Evolutionary conservation across 2,888 invertebrate genomes (phyloP), one percentile per base, ranked within the genome.

Genomic region (Drosophila mimetica): DNA sequence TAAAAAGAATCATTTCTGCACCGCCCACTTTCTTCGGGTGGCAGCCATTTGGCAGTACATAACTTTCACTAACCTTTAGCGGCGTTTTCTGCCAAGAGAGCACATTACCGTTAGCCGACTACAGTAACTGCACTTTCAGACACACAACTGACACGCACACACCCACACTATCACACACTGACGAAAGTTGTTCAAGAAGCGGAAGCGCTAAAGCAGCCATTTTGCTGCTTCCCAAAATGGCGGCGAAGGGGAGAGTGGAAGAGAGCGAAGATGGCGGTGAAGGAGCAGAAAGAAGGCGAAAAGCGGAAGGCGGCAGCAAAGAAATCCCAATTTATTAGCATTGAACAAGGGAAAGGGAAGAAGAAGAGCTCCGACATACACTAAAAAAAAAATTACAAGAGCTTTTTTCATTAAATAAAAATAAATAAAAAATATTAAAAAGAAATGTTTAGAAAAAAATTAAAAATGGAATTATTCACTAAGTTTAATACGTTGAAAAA

Each of bases 161-260:
- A 36, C 9, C 4, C 14, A 36, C 22, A 54, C 16, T 37, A 36
- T 7, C 14, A 36, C 22, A 54, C 16, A 42, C 41, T 41, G 66
- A 25, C 30, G 73, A 72, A 72, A 71, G 63, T 71, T 69, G 50
- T 54, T 71, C 20, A 44, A 63, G 64, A 53, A 66, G 30, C 72
- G 74, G 74, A 72, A 72, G 66, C 74, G 72, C 72, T 57, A 66
- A 73, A 73, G 66, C 66, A 55, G 66, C 72, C 66, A 73, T 73
- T 72, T 72, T 73, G 74, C 39, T 50, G 37, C 41, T 39, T 28
- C 25, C 44, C 61, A 59, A 59, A 46, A 36, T 53, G 54, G 60
- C 22, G 50, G 25, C 42, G 36, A 30, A 30, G 13, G 20, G 20
- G 13, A 13, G 0, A 4, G 41, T 3, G 8, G 41, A 42, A n/a